Base-by-base conservation (phyloP, 2,797 vertebrate species). In the Smutsia temminckii region DNA sequence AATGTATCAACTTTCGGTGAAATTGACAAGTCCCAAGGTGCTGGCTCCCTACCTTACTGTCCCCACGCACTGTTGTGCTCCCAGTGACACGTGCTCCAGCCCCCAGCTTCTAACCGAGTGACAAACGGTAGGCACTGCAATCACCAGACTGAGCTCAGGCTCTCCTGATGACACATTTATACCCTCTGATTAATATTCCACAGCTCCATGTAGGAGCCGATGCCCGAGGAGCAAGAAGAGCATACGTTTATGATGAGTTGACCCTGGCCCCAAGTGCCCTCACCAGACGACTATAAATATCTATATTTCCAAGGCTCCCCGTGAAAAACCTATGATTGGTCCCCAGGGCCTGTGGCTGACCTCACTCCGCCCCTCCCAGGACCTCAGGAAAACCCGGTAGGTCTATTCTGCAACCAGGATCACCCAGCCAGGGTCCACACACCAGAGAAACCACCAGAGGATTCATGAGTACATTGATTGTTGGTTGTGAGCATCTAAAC, bases 31-130 rank as follows among this genome's bases (percentile, higher is more conserved):
- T 42, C 63, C 37, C 55, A 25, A 66, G 29, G 10, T 75, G 63
- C 74, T 59, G 46, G 49, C 53, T 93, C 66, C 81, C 96, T 86
- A 86, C 83, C 89, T 93, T 64, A 75, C 79, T 64, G 57, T 72
- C 27, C 68, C 18, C 29, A 84, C 21, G 37, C 77, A 94, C 77
- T 1, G 20, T 10, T 55, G 57, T 66, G 40, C 17, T 21, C 32
- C 68, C 71, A 66, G 37, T 53, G 66, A 34, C 77, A 88, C 3
- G 9, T 80, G 71, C 74, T 74, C 86, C 75, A 79, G 91, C 29
- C 42, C 42, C 69, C 69, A 51, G 57, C 74, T 94, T 94, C 86
- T 90, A 89, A 83, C 29, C 2, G 2, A 85, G 68, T 29, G 13
- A 68, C 37, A 77, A 85, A 25, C 1, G 2, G 32, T 66, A 63